Evolutionary conservation across 2,888 invertebrate genomes (phyloP).

Genomic region (Phengaris arion): DNA sequence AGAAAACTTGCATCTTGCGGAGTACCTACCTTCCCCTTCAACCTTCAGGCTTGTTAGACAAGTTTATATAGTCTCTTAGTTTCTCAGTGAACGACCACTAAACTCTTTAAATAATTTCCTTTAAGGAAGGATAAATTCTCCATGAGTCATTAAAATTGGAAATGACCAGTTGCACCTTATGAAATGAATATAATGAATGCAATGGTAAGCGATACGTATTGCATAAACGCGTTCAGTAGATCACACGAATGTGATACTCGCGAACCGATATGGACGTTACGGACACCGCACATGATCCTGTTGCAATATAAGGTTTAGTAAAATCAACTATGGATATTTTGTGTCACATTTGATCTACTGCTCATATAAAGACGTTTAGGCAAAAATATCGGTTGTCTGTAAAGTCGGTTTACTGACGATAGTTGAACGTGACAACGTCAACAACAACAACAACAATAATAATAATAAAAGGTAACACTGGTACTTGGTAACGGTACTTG

Average conservation of each 20-base stretch:
- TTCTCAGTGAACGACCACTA: no score
- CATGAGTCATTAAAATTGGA: neutral
- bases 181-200: neutral
- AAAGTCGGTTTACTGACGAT: no score
- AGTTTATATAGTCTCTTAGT: neutral
- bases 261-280: conserved; percentile 46
- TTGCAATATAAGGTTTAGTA: conserved; percentile 34
- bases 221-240: conserved; percentile 18
- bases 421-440: no score
- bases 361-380: no score
- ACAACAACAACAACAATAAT: no score
- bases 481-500: no score
- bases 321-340: no score
- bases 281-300: conserved; percentile 38
- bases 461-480: no score
- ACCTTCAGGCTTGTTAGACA: conserved; percentile 8
- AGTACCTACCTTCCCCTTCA: no score
- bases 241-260: conserved; percentile 63
- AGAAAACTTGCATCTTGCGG: neutral
- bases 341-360: no score
- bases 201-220: neutral
- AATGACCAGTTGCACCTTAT: neutral
- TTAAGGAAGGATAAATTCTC: neutral
- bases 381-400: no score
- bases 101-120: neutral